Base-by-base conservation (phyloP, 1,140 invertebrate genomes). In the Magallana ariakensis region DNA sequence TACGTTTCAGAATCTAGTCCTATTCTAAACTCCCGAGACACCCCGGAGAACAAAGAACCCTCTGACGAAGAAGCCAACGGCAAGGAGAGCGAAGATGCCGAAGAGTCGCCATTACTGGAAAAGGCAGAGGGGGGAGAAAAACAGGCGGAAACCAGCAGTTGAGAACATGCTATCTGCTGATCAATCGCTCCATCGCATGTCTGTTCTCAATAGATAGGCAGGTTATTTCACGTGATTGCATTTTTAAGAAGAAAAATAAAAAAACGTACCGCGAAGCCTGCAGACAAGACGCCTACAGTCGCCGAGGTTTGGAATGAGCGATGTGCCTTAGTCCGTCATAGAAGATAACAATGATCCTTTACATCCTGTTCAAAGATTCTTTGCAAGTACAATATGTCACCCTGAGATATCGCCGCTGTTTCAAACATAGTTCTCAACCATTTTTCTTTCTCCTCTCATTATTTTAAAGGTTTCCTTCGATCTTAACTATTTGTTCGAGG, bases 1-100 rank as follows among this genome's bases (percentile, higher is more conserved):
- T 75, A 75, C 22, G 66, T 75, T 10, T 75, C 66, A 75, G 66
- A 75, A 75, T 75, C 66, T 75, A 75, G 66, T 75, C 66, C 66
- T 4, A 26, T 75, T 8, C 22, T 75, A 22, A 75, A 13, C 22
- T 22, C 19, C 13, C 9, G 66, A 75, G 66, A 75, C 66, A 75
- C 66, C 10, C 19, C 19, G 7, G 66, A 75, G 66, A 75, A 13
- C 22, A 9, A 9, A 13, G 66, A 75, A 13, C 11, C 13, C 9
- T 75, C 22, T 75, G 66, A 75, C 9, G 66, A 75, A 22, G 66
- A 19, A 26, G 22, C 66, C 19, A 75, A 10, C 22, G 22, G 22
- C 7, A 75, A 26, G 22, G 66, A 75, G 33, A 75, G 8, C 19
- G 66, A 75, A 11, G 66, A 75, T 13, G 9, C 22, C 9, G 66